Percentiles rank a stretch among this genome's conserved stretches.
These are phyloP conservation scores for Xanthorhoe designata DNA, from an alignment of 2,888 invertebrate species.

Conservation along the genomic window DNA sequence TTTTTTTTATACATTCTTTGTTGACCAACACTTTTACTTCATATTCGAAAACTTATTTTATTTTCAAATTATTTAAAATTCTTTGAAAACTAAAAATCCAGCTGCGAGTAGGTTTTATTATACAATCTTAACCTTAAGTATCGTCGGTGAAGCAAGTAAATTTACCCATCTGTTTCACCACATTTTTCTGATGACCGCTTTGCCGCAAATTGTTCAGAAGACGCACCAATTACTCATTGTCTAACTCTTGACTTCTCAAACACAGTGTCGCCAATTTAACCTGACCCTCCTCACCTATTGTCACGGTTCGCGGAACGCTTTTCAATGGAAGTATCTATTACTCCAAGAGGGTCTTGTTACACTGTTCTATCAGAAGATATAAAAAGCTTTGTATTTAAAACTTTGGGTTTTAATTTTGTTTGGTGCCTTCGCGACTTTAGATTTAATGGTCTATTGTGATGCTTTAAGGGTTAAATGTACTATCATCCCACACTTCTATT, in stretches of 20 bases:
- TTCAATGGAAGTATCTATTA: slow-evolving; percentile 49
- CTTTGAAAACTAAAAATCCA: too few relatives aligned
- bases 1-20: too few relatives aligned
- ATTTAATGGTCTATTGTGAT: slow-evolving; percentile 58
- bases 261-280: slow-evolving; percentile 48
- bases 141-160: slow-evolving; percentile 21
- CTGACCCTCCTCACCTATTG: slow-evolving; percentile 50
- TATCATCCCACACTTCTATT: slow-evolving; percentile 70
- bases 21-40: neutral
- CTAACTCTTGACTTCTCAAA: slow-evolving; percentile 53
- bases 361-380: slow-evolving; percentile 43
- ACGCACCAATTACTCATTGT: slow-evolving; percentile 60
- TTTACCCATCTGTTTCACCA: slow-evolving; percentile 36
- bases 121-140: neutral
- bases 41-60: neutral
- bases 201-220: slow-evolving; percentile 48
- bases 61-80: too few relatives aligned
- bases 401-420: slow-evolving; percentile 50
- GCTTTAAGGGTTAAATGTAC: slow-evolving; percentile 53
- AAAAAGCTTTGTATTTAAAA: slow-evolving; percentile 47
- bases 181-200: slow-evolving; percentile 40
- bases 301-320: slow-evolving; percentile 43
- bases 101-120: too few relatives aligned
- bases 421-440: slow-evolving; percentile 44
- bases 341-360: slow-evolving; percentile 44